Conservation (phyloP, 2,797 vertebrate genomes). For the Gallinago nigripennis region DNA sequence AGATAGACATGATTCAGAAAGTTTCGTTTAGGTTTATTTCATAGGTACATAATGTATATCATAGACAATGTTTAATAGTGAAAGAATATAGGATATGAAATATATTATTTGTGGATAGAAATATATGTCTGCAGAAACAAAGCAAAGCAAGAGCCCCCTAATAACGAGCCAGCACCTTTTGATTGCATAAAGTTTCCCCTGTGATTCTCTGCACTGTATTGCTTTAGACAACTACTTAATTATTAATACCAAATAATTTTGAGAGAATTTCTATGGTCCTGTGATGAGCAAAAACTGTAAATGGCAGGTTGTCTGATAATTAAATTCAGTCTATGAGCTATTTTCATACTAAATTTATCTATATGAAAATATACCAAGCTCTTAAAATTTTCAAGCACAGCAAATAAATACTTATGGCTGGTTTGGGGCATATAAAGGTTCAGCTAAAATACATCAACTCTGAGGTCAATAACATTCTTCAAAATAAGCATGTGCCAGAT, state of each 20-base stretch:
- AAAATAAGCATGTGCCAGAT: not conserved
- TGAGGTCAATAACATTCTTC: not conserved
- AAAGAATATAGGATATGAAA: too few species aligned
- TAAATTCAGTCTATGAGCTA: not conserved
- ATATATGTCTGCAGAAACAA: not conserved
- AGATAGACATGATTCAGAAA: not conserved
- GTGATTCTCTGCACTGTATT: not conserved
- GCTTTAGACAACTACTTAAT: not conserved
- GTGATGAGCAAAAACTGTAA: not conserved
- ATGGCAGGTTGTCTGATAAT: not conserved
- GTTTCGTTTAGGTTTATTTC: slow-evolving; percentile 42
- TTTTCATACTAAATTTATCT: not conserved
- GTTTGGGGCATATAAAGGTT: not conserved
- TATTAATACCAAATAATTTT: not conserved
- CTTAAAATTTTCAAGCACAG: not conserved
- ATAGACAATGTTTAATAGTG: too few species aligned
- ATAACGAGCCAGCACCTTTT: not conserved
- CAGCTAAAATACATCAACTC: not conserved
- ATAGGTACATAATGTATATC: not conserved
- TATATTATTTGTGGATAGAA: not conserved
- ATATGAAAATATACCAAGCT: not conserved
- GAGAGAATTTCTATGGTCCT: not conserved
- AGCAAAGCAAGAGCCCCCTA: slow-evolving; percentile 17
- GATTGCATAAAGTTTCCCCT: not conserved
- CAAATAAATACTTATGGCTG: not conserved